Evolutionary conservation across 2,888 invertebrate genomes (phyloP), one percentile per base, ranked within the genome.

Genomic region (Drosophila maculinotata): DNA sequence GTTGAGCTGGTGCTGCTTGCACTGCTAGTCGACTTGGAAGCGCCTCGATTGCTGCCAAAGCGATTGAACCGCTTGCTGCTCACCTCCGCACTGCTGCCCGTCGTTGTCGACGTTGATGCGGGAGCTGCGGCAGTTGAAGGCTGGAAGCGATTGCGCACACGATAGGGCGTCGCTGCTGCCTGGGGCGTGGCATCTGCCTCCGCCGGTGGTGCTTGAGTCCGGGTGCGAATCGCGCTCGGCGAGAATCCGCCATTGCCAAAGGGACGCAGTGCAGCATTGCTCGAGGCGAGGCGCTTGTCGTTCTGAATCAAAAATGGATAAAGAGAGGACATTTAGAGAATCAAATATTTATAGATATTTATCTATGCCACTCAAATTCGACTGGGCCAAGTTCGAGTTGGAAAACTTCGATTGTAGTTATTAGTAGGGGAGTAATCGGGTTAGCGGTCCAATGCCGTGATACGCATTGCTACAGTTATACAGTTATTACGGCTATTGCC

Each of bases 111-210:
- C 0, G 79, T 68, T 9, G 86, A 56, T 0, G 79, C 63, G 8
- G 85, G 52, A 1, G 74, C 25, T 1, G 80, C 45, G 9, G 83
- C 58, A 8, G 73, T 69, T 2, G 80, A 73, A 3, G 90, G 88
- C 44, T 91, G 91, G 31, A 91, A 91, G 12, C 91, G 90, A 73
- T 84, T 90, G 42, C 91, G 85, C 6, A 87, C 72, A 8, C 91
- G 88, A 56, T 90, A 90, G 0, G 91, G 89, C 1, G 85, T 63
- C 68, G 78, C 28, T 0, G 80, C 63, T 67, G 85, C 39, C 65
- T 89, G 58, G 33, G 79, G 69, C 38, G 79, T 74, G 39, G 68
- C 73, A 12, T 76, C 76, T 20, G 20, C 3, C 0, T 71, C 72
- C 0, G 42, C 54, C 0, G 71, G 23, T 0, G 76, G 65, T 2